Base-by-base conservation (phyloP, 2,113 vertebrate genomes). In the Notothenia coriiceps region DNA sequence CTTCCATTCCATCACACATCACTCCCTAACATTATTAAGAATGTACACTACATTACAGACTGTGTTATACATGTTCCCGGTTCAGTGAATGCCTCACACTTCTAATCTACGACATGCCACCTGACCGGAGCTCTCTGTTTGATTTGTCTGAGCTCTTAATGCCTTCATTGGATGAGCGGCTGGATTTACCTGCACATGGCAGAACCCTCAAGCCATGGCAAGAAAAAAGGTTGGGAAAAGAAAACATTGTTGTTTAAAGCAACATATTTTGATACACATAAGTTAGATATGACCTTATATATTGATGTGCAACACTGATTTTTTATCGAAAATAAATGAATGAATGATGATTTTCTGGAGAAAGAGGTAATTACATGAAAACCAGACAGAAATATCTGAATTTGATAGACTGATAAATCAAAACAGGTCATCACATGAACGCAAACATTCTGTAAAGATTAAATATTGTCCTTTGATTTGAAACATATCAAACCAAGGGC, bases 101-200 rank as follows among this genome's bases (percentile, higher is more conserved):
- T 80, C 69, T 72, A 70, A 80, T 67, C 81, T 80, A 57, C 4
- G 55, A 50, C 33, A 75, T 55, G 66, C 79, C 73, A 82, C 74
- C 69, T 77, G 86, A 60, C 70, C 59, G 40, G 40, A 47, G 79
- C 66, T 59, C 51, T 78, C 47, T 60, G 79, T 84, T 89, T 89
- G 85, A 92, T 87, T 83, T 82, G 85, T 83, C 88, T 82, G 79
- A 92, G 87, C 84, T 70, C 74, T 91, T 91, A 90, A 91, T 88
- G 75, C 84, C 73, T 86, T 92, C 84, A 90, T 91, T 86, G 87
- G 92, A 93, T 93, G 80, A 91, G 71, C 29, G 55, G 79, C 57
- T 74, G 68, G 81, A 87, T 90, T 89, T 87, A 89, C 86, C 87
- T 90, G 82, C 82, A 88, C 81, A 81, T 78, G 89, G 80, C 78